A percentile compares a stretch with the other conserved stretches of the same genome.
Conservation (phyloP, 2,888 invertebrate genomes). For the Spodoptera picta region DNA sequence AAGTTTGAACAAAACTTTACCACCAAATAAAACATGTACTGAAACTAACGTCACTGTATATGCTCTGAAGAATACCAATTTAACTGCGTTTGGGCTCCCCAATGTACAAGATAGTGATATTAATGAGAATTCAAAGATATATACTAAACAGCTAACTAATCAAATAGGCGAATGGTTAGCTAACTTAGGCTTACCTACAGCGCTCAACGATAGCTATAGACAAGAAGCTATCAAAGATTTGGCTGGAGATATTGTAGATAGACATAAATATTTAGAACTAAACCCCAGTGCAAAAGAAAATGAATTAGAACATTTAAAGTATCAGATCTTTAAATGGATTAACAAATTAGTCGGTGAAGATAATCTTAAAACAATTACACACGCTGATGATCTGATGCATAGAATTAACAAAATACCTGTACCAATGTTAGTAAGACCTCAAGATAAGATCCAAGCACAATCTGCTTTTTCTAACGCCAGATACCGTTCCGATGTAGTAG, state of each 20-base stretch:
- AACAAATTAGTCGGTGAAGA: constrained; percentile 68
- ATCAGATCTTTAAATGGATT: constrained; percentile 78
- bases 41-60: constrained; percentile 16
- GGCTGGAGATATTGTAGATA: constrained; percentile 75
- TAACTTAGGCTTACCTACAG: constrained; percentile 54
- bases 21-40: neutral
- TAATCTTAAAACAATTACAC: constrained; percentile 61
- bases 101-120: constrained; percentile 48
- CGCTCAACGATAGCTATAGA: constrained; percentile 52
- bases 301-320: constrained; percentile 75
- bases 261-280: constrained; percentile 72
- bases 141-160: constrained; percentile 61
- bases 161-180: constrained; percentile 73
- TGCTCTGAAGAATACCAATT: constrained; percentile 19
- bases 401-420: constrained; percentile 65
- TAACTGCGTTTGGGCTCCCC: constrained; percentile 29
- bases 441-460: constrained; percentile 2
- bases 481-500: too few relatives aligned
- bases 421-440: constrained; percentile 53
- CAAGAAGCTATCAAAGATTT: constrained; percentile 67
- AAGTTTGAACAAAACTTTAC: constrained; percentile 12
- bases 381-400: constrained; percentile 68
- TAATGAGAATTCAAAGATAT: constrained; percentile 54
- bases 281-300: constrained; percentile 61
- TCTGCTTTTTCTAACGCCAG: too few relatives aligned